phyloP scores from a whole-genome alignment of 2,797 vertebrate species.

The Pseudomugil gertrudae region DNA sequence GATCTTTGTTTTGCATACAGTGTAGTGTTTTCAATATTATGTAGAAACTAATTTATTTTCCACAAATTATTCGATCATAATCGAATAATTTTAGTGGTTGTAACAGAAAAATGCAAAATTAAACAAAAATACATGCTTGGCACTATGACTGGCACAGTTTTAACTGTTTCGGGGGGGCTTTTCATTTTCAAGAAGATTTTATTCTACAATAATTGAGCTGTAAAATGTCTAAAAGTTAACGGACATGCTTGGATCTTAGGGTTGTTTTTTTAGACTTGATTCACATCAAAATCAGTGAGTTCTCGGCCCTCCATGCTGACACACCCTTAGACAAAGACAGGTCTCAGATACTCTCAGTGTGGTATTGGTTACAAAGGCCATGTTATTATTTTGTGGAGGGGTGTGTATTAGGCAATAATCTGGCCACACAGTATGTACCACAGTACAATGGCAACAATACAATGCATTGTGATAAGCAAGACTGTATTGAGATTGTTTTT shows the following conservation, averaged over 20 bases:
- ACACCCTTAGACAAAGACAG: background rate
- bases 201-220: too few species aligned
- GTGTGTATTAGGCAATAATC: too few species aligned
- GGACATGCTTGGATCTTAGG: background rate
- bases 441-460: too few species aligned
- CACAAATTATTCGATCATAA: background rate
- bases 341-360: background rate
- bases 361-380: background rate
- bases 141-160: background rate
- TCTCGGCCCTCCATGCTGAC: background rate
- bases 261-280: background rate
- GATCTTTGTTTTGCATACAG: background rate
- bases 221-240: background rate
- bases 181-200: too few species aligned
- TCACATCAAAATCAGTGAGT: background rate
- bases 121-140: background rate
- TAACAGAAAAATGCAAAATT: background rate
- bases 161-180: too few species aligned
- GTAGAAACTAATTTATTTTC: background rate
- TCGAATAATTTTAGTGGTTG: background rate
- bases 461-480: too few species aligned
- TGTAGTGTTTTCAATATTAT: background rate
- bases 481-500: too few species aligned
- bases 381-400: background rate
- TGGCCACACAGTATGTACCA: too few species aligned